Base-by-base conservation (phyloP, 2,888 invertebrate genomes). In the Tetragnatha montana region DNA sequence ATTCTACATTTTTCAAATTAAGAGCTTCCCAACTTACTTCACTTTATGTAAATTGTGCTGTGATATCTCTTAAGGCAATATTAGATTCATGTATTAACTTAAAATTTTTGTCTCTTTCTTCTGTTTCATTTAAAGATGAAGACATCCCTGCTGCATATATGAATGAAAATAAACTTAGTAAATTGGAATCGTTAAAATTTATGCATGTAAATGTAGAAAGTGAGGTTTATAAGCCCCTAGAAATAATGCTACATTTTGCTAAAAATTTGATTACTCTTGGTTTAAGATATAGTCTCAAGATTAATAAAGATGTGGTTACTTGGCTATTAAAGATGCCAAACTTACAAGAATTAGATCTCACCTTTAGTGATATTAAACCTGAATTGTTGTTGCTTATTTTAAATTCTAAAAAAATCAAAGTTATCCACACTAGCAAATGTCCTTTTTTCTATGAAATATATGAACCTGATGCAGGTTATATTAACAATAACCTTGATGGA, bases 121-220 rank as follows among this genome's bases (percentile, higher is more conserved):
- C 35, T 70, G 81, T 87, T n/a, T n/a, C 50, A n/a, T 82, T 82
- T 50, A 49, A 69, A 22, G 19, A 75, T 49, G 70, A 81, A 70
- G 51, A 35, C 35, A 10, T 51, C 1, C 21, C 81, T 17, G 21
- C 19, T 60, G 6, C 10, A 60, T 74, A 51, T 12, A 35, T 7
- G 17, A 51, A 76, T 51, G 10, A 51, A 35, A 4, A 69, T n/a
- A 50, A 51, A 21, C 51, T 87, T 3, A 35, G 71, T 19, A 60
- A n/a, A 70, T 50, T 87, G 47, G 21, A 51, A 14, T 12, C 51
- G 4, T 70, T 87, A 35, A 50, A 19, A 47, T 12, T 87, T 6
- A 76, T 17, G 7, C 17, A 78, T 35, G 8, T 71, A 0, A 12
- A 51, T 76, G 51, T 87, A 4, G n/a, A 14, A 7, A 51, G 51